Conservation (phyloP, 2,797 vertebrate genomes). For the Amphiprion clarkii region DNA sequence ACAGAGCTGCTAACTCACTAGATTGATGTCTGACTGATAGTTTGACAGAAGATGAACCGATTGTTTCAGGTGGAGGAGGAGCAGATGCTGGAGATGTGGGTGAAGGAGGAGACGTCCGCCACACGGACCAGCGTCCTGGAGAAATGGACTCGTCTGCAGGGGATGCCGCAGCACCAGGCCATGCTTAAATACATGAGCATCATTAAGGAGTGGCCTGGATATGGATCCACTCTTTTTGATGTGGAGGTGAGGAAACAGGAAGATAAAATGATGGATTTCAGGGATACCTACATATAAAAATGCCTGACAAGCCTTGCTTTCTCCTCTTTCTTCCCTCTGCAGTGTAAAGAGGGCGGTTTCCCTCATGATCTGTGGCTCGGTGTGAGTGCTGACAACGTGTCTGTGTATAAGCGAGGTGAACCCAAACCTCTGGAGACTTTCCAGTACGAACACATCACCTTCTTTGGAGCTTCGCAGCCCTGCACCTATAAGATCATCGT, state of each 20-base stretch:
- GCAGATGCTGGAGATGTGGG: constrained; percentile 97
- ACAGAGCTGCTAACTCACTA: constrained; percentile 2
- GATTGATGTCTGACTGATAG: background rate
- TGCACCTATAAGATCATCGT: constrained; percentile 96
- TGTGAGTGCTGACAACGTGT: constrained; percentile 93
- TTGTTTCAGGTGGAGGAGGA: constrained; percentile 90
- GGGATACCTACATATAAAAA: background rate
- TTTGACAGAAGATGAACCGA: background rate
- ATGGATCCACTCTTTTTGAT: constrained; percentile 94
- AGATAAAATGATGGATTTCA: background rate
- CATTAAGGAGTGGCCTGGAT: constrained; percentile 94
- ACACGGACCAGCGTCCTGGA: constrained; percentile 91
- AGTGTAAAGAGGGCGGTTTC: constrained; percentile 97
- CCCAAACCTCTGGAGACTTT: constrained; percentile 94
- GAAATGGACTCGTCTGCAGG: constrained; percentile 93
- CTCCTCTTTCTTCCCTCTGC: constrained; percentile 17
- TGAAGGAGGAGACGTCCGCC: constrained; percentile 95
- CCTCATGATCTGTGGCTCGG: constrained; percentile 95
- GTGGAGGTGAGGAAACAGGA: constrained; percentile 87
- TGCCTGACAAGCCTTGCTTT: background rate
- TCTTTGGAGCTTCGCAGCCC: constrained; percentile 93
- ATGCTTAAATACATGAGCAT: constrained; percentile 95
- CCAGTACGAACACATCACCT: constrained; percentile 94
- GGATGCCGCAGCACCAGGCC: constrained; percentile 93
- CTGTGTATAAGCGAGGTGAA: constrained; percentile 93